phyloP scores from a whole-genome alignment of 2,113 vertebrate genomes.

The Cacatua alba region DNA sequence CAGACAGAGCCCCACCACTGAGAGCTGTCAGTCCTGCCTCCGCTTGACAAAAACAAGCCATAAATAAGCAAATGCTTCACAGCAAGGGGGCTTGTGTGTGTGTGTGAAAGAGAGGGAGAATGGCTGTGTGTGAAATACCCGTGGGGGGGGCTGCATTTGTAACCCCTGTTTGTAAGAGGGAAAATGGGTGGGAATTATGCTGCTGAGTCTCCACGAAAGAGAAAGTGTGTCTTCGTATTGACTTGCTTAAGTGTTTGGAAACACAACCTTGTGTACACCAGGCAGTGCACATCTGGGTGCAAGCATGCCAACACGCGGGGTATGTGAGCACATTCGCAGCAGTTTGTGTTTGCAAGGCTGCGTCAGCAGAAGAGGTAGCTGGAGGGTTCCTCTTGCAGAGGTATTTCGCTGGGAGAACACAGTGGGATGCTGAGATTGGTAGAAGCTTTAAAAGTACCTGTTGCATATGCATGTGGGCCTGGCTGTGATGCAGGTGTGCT shows the following conservation, averaged over 20 bases:
- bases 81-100: slow-evolving; percentile 32
- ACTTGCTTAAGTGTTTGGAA: slow-evolving; percentile 18
- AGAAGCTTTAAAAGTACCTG: background rate
- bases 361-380: background rate
- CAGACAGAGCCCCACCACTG: slow-evolving; percentile 66
- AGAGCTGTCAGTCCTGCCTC: slow-evolving; percentile 73
- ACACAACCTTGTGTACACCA: background rate
- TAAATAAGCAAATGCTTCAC: slow-evolving; percentile 72
- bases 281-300: background rate
- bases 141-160: background rate
- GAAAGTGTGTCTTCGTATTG: background rate
- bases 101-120: background rate
- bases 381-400: background rate
- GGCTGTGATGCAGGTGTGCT: background rate
- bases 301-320: fast-evolving
- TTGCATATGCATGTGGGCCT: background rate
- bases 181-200: slow-evolving; percentile 6
- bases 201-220: background rate
- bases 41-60: slow-evolving; percentile 65
- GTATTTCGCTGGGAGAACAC: background rate
- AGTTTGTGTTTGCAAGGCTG: background rate
- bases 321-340: background rate
- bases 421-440: background rate
- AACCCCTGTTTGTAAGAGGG: background rate
- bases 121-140: background rate